Evolutionary conservation across 2,113 vertebrate species (phyloP).

Genomic region (Laticauda laticaudata): DNA sequence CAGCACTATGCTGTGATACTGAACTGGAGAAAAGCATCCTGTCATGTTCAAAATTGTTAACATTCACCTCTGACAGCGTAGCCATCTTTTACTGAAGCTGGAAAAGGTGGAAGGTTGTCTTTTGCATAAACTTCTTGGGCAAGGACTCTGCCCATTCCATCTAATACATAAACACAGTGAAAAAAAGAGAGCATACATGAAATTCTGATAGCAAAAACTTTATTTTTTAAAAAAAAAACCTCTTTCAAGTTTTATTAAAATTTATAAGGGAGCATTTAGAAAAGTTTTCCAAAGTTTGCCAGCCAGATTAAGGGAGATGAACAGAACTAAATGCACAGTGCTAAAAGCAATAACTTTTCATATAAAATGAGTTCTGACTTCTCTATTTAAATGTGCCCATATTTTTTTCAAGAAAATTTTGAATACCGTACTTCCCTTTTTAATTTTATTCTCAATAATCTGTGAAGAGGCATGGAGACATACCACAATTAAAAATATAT

Average conservation of each 20-base stretch:
- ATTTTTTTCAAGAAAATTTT: background rate
- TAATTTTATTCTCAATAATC: background rate
- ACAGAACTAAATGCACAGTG: conserved; percentile 7
- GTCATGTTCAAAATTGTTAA: conserved; percentile 10
- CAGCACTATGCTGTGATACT: background rate
- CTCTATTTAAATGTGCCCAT: background rate
- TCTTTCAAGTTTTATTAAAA: conserved; percentile 23
- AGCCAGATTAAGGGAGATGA: conserved; percentile 17
- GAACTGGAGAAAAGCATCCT: conserved; percentile 17
- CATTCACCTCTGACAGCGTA: conserved; percentile 95
- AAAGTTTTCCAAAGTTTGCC: conserved; percentile 19
- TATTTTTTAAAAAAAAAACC: background rate
- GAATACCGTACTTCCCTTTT: background rate
- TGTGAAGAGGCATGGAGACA: background rate
- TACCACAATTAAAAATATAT: background rate
- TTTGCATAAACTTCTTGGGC: conserved; percentile 99
- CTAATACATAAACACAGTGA: conserved; percentile 62
- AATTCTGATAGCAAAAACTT: conserved; percentile 32
- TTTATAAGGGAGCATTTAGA: conserved; percentile 25
- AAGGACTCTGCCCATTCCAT: conserved; percentile 98
- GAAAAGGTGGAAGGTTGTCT: conserved; percentile 98
- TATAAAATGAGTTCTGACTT: background rate
- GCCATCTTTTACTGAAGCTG: conserved; percentile 98
- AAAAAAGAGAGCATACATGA: conserved; percentile 32
- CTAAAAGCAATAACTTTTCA: background rate